Evolutionary conservation across 1,140 invertebrate genomes (phyloP).

Genomic region (Telenomus remus): DNA sequence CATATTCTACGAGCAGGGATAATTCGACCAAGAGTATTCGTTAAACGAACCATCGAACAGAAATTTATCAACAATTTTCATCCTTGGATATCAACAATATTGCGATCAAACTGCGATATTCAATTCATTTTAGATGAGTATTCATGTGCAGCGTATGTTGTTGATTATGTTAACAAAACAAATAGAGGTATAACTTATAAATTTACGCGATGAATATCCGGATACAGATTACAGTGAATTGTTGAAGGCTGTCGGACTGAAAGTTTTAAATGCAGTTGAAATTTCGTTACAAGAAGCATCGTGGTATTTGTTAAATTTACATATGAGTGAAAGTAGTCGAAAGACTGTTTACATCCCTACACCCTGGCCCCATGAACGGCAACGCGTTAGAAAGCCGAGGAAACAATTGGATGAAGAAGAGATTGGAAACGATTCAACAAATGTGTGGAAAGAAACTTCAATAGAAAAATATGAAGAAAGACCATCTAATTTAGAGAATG

Average conservation of each 20-base stretch:
- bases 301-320: slow-evolving; percentile 66
- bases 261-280: slow-evolving; percentile 68
- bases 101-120: slow-evolving; percentile 68
- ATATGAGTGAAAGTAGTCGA: slow-evolving; percentile 30
- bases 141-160: slow-evolving; percentile 58
- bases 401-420: slow-evolving; percentile 48
- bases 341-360: slow-evolving; percentile 63
- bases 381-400: slow-evolving; percentile 12
- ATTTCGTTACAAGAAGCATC: slow-evolving; percentile 71
- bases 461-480: neutral
- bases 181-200: slow-evolving; percentile 64
- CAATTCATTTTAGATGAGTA: slow-evolving; percentile 70
- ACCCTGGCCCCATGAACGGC: slow-evolving; percentile 60
- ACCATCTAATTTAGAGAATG: neutral
- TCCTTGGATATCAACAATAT: slow-evolving; percentile 60
- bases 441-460: neutral
- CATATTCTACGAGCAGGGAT: neutral
- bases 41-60: neutral
- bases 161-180: slow-evolving; percentile 70
- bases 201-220: slow-evolving; percentile 65
- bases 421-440: slow-evolving; percentile 22
- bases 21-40: neutral
- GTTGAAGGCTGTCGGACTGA: slow-evolving; percentile 54
- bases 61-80: slow-evolving; percentile 62
- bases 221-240: slow-evolving; percentile 58